These are phyloP conservation scores for Himalopsyche japonica DNA, from an alignment of 2,888 invertebrate species.

Conservation along the genomic window DNA sequence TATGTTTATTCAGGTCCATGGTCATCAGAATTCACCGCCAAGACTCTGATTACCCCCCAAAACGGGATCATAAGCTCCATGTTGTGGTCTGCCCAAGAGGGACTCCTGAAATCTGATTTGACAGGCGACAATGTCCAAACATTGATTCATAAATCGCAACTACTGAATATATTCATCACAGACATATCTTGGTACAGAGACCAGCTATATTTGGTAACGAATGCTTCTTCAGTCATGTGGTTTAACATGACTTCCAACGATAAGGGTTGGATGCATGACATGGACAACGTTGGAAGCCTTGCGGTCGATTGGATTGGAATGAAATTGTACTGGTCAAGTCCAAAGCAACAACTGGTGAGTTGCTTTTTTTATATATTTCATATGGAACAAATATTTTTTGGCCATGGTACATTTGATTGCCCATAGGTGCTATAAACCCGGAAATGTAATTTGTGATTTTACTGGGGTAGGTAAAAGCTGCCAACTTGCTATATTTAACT, in stretches of 20 bases:
- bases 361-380: not conserved
- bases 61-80: constrained; percentile 65
- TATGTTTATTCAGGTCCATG: constrained; percentile 67
- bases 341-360: constrained; percentile 79
- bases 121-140: constrained; percentile 76
- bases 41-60: constrained; percentile 63
- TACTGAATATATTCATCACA: constrained; percentile 66
- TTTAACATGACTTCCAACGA: constrained; percentile 68
- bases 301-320: constrained; percentile 91
- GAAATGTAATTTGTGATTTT: too few species aligned
- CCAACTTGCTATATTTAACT: too few species aligned
- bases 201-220: constrained; percentile 73
- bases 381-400: too few species aligned
- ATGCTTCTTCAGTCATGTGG: constrained; percentile 71
- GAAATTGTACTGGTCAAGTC: constrained; percentile 89
- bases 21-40: constrained; percentile 74
- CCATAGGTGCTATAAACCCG: too few species aligned
- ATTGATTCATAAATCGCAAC: constrained; percentile 63
- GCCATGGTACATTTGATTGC: too few species aligned
- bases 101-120: constrained; percentile 78
- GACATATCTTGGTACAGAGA: constrained; percentile 81
- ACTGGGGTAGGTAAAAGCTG: too few species aligned
- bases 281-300: constrained; percentile 76
- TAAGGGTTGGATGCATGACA: constrained; percentile 62
- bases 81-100: constrained; percentile 76